Percentiles rank a stretch among this genome's conserved stretches.
Evolutionary conservation across 2,888 invertebrate species (phyloP).

Genomic region (Lobophora halterata): DNA sequence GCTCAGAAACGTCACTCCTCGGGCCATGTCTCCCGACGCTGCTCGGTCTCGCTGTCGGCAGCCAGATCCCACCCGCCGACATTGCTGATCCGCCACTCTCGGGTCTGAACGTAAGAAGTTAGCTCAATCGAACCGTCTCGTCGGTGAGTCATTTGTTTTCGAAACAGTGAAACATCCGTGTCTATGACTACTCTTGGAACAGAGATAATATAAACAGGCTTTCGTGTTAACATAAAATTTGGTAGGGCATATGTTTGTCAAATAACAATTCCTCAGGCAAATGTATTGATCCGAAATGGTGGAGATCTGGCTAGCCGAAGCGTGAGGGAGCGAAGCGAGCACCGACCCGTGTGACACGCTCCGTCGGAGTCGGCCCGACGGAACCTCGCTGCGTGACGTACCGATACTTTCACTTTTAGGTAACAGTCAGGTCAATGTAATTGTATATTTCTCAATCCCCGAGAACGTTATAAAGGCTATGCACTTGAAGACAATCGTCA

Average conservation of each 20-base stretch:
- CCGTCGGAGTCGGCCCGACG: constrained; percentile 21
- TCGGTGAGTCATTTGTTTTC: constrained; percentile 52
- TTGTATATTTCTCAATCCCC: constrained; percentile 25
- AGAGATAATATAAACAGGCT: constrained; percentile 2
- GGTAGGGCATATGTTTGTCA: constrained; percentile 19
- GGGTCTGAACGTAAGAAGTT: constrained; percentile 22
- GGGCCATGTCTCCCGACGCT: constrained; percentile 17
- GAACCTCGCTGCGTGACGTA: constrained; percentile 23
- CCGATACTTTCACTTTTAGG: constrained; percentile 41
- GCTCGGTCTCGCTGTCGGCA: constrained; percentile 27
- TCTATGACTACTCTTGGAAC: constrained; percentile 26
- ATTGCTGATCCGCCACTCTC: constrained; percentile 17
- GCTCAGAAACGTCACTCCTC: constrained; percentile 28
- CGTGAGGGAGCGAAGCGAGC: constrained; percentile 16
- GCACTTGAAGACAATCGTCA: constrained; percentile 16
- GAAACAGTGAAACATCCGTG: constrained; percentile 36
- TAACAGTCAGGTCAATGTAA: constrained; percentile 36
- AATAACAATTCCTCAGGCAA: constrained; percentile 24
- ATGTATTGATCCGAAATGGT: constrained; percentile 12
- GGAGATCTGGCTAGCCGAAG: constrained; percentile 23
- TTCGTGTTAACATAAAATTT: constrained; percentile 11
- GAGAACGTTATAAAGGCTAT: constrained; percentile 20
- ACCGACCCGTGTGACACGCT: constrained; percentile 11
- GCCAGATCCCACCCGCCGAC: constrained; percentile 23
- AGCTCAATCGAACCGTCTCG: constrained; percentile 21